Percentiles rank a stretch among this genome's conserved stretches.
These are phyloP conservation scores for Parnassius smintheus DNA, from an alignment of 2,888 invertebrate species.

Conservation along the genomic window DNA sequence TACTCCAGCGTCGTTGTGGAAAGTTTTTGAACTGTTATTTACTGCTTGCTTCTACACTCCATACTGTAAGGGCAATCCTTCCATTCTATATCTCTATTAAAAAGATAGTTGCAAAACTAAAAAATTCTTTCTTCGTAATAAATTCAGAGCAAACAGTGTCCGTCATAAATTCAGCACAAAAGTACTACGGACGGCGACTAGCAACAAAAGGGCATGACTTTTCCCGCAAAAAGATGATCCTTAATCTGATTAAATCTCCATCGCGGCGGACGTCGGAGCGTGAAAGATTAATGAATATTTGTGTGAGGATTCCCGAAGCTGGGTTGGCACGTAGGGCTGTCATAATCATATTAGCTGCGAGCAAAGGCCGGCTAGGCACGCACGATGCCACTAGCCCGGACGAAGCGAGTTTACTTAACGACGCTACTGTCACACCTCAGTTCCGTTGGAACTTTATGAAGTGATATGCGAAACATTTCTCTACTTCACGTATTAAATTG, in stretches of 20 bases:
- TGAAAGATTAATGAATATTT: slow-evolving; percentile 82
- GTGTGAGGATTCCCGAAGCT: slow-evolving; percentile 78
- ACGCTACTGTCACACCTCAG: background rate
- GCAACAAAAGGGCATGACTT: slow-evolving; percentile 77
- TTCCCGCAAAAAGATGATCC: slow-evolving; percentile 80
- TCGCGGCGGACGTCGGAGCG: slow-evolving; percentile 80
- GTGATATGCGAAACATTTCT: slow-evolving; percentile 6
- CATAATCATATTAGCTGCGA: slow-evolving; percentile 80
- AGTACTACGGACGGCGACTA: slow-evolving; percentile 74
- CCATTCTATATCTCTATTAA: slow-evolving; percentile 16
- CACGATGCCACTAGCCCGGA: slow-evolving; percentile 52
- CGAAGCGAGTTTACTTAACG: slow-evolving; percentile 28
- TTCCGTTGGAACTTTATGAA: slow-evolving; percentile 10
- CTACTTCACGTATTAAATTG: background rate
- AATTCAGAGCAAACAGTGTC: slow-evolving; percentile 73
- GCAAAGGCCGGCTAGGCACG: slow-evolving; percentile 69
- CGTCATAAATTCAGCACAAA: slow-evolving; percentile 77
- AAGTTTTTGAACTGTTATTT: too few species aligned
- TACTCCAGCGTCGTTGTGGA: too few species aligned
- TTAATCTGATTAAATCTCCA: slow-evolving; percentile 82
- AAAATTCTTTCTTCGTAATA: slow-evolving; percentile 41
- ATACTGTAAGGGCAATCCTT: slow-evolving; percentile 17
- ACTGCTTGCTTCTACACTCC: too few species aligned
- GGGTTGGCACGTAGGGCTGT: slow-evolving; percentile 79
- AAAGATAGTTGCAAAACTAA: slow-evolving; percentile 4